Base-by-base conservation (phyloP, 2,113 vertebrate species). In the Pterocles orientalis region DNA sequence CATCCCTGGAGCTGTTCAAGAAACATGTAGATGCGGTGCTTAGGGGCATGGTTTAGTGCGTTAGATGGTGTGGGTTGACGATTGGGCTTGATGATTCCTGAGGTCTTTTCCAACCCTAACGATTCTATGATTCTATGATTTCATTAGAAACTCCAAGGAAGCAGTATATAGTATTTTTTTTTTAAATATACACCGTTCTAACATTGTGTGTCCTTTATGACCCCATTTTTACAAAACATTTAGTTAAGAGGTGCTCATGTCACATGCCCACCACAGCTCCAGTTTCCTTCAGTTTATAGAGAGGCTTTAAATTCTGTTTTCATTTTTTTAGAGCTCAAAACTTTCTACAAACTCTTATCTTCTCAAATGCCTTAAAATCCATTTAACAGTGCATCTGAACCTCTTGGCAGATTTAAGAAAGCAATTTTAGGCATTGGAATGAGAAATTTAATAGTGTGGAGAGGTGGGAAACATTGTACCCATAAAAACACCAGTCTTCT, bases 391-490 rank as follows among this genome's bases (percentile, higher is more conserved):
- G 41, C 79, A 91, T 76, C 87, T 96, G 90, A 95, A 95, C 75
- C 61, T 89, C 73, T 92, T 2, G 3, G 88, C 53, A 96, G 77
- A 95, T 90, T 96, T 96, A 75, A 82, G 61, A 96, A 95, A 95
- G 83, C 94, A 96, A 96, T 97, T 97, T 96, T 87, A 91, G 70
- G 48, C 87, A 95, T 88, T 94, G 80, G 68, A 96, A 96, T 96
- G 72, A 97, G 86, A 96, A 97, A 95, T 43, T 68, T 78, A 97
- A 73, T 82, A 79, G 9, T 20, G 33, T 31, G 9, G 75, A 66
- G 45, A 14, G 24, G 18, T 70, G 56, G 62, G n/a, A 36, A 75
- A 68, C 39, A 76, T 51, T 84, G 25, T n/a, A 60, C 29, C 69
- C 43, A 10, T 73, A 96, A 92, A 61, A 24, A 3, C 29, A 34